Evolutionary conservation across 2,113 vertebrate genomes (phyloP), one percentile per base, ranked within the genome.

Genomic region (Plestiodon gilberti): DNA sequence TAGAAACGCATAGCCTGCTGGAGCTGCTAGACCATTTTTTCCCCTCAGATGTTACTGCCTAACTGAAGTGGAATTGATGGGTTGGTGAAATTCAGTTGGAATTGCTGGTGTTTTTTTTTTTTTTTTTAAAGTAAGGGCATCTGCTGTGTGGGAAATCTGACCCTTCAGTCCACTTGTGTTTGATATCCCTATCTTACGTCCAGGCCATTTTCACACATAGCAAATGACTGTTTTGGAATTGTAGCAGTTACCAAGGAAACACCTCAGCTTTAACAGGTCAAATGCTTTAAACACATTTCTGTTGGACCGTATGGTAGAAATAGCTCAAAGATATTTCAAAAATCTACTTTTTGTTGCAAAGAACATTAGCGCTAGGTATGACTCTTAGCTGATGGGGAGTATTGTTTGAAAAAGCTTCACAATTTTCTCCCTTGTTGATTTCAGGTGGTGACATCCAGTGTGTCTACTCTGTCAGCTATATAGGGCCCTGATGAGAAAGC

Each of bases 251-350:
- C 78, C 78, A 87, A 67, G 85, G 85, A 81, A 87, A 87, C 87
- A 75, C 80, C 84, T 92, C 85, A 75, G 13, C 90, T 87, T 89
- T 88, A 87, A 86, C 87, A 78, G 81, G 52, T 81, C 85, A 87
- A 74, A 74, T 86, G 25, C 40, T 81, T 83, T 73, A 73, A 80
- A 86, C 40, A 64, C 55, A 75, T 75, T 87, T 65, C 85, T 62
- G 22, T 35, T 81, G 85, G 70, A 52, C 78, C 55, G 40, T n/a
- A 38, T 65, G 70, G 61, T 30, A 55, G 59, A 81, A 87, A 87
- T 80, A 86, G 57, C 77, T 86, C 55, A 62, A 71, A 33, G 30
- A 64, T 33, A 75, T 87, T 87, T 81, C 78, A 81, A 55, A 64
- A 65, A 73, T 11, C 59, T 62, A 28, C 28, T 6, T 55, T 74